Evolutionary conservation across 1,140 invertebrate species (phyloP), one percentile per base, ranked within the genome.

Genomic region (Belonocnema kinseyi): DNA sequence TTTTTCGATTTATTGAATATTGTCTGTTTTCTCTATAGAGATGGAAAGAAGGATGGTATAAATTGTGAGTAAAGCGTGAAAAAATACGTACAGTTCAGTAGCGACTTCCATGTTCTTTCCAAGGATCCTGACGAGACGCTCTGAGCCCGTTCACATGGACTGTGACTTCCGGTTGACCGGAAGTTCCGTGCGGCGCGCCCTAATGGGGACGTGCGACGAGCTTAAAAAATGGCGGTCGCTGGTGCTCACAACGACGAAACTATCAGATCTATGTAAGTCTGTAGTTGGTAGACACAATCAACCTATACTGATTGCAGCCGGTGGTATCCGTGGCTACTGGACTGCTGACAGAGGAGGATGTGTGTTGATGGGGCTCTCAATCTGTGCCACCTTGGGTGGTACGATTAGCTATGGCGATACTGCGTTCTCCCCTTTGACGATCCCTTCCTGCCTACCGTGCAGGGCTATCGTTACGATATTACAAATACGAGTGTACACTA

Each of bases 371-470:
- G 85, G 88, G 88, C 88, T 88, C 85, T 89, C 86, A 91, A 91
- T 91, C 89, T 90, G 87, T 90, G 89, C 90, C 90, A 91, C 90
- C 90, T 91, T 91, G 90, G 89, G 88, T 91, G 90, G 89, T 91
- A 91, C 88, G 86, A 91, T 91, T 90, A 89, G 88, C 82, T 90
- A 87, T 89, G 85, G 82, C 83, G 82, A 85, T 85, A 75, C 80
- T 73, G 66, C 82, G 81, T 78, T 86, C 83, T 86, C 88, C 89
- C 88, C 88, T 89, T 88, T 88, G 86, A 86, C 85, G 85, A 90
- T 90, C 88, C 89, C 90, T 90, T 91, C 89, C 90, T 91, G 90
- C 87, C 40, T 46, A 11, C 40, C 8, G 85, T 78, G 74, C 76
- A 52, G 82, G 80, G 56, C 82, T 84, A 84, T 87, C 86, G 83